Evolutionary conservation across 30 jellyfish, hydroid and myxozoan species (phyloP), one percentile per base, ranked within the genome.

Genomic region (Aurelia coerulea): DNA sequence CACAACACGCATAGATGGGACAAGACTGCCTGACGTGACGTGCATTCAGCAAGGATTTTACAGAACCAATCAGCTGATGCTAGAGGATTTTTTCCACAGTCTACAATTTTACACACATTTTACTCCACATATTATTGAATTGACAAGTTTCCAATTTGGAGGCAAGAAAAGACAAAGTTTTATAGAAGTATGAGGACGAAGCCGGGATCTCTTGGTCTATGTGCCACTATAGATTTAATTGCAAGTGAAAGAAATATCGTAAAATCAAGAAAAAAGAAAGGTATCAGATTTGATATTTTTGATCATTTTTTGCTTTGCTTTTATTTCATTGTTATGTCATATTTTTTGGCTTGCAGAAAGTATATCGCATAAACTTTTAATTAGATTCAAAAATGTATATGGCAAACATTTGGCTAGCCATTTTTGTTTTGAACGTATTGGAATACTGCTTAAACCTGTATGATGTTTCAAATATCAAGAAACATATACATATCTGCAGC

Each of bases 191-290:
- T 71, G 92, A 83, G 85, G 63, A 60, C 92, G 33, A 83, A 83
- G 72, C 92, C 92, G 39, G 81, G 78, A 10, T 56, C 92, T 14
- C 59, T 83, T 46, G 85, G 73, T 1, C 63, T 83, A 0, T 69
- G 80, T 68, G 64, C 86, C 29, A 71, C 79, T 2, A 31, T 71
- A 39, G 68, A 42, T 74, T 39, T 75, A 62, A 65, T 64, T 69
- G 78, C 85, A 32, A 65, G 63, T 50, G 82, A 52, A 17, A 81
- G 75, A 65, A 71, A 32, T n/a, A 41, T 83, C 10, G 60, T 67
- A 10, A 83, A 83, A 73, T 49, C 92, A 54, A 83, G 74, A 70
- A 83, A 71, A 73, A 54, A 73, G 60, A 69, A 60, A 83, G 92
- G 92, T 83, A 68, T 80, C 6, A 39, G 6, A 39, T 39, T 23